phyloP scores from a whole-genome alignment of 1,140 invertebrate genomes.

The Drosophila biarmipes region DNA sequence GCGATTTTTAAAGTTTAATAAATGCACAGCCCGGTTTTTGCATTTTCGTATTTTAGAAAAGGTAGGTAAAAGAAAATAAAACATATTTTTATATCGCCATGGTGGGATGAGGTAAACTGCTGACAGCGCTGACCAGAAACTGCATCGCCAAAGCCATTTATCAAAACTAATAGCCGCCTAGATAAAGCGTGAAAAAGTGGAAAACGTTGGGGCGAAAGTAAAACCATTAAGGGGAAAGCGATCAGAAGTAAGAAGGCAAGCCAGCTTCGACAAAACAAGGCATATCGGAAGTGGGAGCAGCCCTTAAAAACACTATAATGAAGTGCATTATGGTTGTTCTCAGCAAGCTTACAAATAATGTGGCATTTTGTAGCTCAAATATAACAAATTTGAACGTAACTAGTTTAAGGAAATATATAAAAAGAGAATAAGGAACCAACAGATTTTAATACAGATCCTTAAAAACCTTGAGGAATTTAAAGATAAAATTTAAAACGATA shows the following conservation, averaged over 20 bases:
- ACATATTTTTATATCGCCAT: conserved; percentile 32
- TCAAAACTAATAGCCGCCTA: conserved; percentile 67
- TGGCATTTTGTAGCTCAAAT: background rate
- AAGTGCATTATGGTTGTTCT: background rate
- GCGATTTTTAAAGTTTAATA: conserved; percentile 5
- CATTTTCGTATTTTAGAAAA: conserved; percentile 19
- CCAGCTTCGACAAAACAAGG: conserved; percentile 1
- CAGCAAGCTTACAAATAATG: background rate
- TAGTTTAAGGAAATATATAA: no score
- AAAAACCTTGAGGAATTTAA: no score
- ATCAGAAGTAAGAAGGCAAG: conserved; percentile 17
- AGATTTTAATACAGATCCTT: no score
- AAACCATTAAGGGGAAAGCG: conserved; percentile 49
- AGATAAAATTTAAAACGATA: no score
- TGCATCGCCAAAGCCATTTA: conserved; percentile 54
- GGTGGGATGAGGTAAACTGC: conserved; percentile 37
- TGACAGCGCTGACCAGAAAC: conserved; percentile 50
- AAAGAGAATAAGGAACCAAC: no score
- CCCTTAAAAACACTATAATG: background rate
- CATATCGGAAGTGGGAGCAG: background rate
- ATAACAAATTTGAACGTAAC: no score
- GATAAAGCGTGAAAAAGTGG: conserved; percentile 55
- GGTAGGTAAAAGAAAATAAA: conserved; percentile 7
- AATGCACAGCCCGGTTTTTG: background rate
- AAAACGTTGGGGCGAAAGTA: conserved; percentile 34